phyloP scores from a whole-genome alignment of 2,113 vertebrate species.

The Oncorhynchus keta region DNA sequence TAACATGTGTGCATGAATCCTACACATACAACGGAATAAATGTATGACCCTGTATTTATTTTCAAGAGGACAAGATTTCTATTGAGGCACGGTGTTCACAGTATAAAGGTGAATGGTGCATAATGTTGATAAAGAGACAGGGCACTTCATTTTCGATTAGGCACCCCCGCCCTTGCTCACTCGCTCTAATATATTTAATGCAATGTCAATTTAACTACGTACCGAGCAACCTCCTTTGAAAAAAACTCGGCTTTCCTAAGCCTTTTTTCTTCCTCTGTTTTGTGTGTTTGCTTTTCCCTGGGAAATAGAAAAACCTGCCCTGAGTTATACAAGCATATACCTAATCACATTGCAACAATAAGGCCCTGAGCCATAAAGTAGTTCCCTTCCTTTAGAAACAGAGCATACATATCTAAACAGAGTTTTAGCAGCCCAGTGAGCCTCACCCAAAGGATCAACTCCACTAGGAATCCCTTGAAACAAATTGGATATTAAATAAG shows the following conservation, averaged over 20 bases:
- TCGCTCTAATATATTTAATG: background rate
- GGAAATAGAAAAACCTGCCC: conserved; percentile 21
- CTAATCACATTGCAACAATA: conserved; percentile 31
- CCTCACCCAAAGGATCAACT: conserved; percentile 51
- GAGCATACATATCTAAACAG: conserved; percentile 57
- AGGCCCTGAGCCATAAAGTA: conserved; percentile 37
- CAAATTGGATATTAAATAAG: conserved; percentile 68
- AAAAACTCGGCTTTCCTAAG: background rate
- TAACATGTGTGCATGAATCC: too few relatives aligned
- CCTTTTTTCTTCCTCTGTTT: background rate
- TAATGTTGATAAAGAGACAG: too few relatives aligned
- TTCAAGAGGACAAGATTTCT: too few relatives aligned
- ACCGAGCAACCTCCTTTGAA: background rate
- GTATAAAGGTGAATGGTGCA: too few relatives aligned
- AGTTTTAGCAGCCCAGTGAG: conserved; percentile 38
- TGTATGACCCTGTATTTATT: too few relatives aligned
- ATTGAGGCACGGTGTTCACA: too few relatives aligned
- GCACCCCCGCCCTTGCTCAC: too few relatives aligned
- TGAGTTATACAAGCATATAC: conserved; percentile 46
- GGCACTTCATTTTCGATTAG: too few relatives aligned
- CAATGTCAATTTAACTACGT: background rate
- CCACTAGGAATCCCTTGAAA: conserved; percentile 56
- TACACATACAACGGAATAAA: too few relatives aligned
- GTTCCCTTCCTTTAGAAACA: conserved; percentile 39
- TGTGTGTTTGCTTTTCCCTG: background rate